Conservation (phyloP, 2,113 vertebrate species). For the Tyto alba region DNA sequence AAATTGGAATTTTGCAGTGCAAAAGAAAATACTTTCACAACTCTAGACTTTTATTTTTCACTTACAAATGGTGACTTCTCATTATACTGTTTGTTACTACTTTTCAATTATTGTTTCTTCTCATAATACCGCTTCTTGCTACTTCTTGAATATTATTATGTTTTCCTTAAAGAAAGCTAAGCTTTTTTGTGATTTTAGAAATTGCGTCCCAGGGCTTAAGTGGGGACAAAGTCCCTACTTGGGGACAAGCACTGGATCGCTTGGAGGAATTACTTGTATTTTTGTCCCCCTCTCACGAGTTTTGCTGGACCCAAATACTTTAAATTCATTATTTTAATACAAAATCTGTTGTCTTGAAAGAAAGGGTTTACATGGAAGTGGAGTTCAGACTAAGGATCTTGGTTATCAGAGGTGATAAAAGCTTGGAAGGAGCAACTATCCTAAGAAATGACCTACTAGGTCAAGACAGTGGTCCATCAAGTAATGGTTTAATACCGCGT, state of each 20-base stretch:
- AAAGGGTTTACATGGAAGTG: neutral
- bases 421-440: neutral
- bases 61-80: neutral
- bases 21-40: neutral
- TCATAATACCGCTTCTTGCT: neutral
- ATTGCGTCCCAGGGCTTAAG: neutral
- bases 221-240: neutral
- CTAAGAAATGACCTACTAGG: neutral
- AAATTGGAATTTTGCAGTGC: neutral
- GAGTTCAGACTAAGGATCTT: neutral
- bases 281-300: neutral
- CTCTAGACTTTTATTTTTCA: neutral
- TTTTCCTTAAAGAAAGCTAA: neutral
- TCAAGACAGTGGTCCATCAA: fast-evolving
- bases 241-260: neutral
- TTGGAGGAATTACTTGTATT: neutral
- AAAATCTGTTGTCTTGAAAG: neutral
- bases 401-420: neutral
- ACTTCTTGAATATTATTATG: neutral
- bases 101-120: neutral
- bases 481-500: neutral
- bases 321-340: neutral
- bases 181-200: neutral
- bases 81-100: neutral
- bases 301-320: neutral